Conservation (phyloP, 1,140 invertebrate genomes). For the Paraescarpia echinospica region DNA sequence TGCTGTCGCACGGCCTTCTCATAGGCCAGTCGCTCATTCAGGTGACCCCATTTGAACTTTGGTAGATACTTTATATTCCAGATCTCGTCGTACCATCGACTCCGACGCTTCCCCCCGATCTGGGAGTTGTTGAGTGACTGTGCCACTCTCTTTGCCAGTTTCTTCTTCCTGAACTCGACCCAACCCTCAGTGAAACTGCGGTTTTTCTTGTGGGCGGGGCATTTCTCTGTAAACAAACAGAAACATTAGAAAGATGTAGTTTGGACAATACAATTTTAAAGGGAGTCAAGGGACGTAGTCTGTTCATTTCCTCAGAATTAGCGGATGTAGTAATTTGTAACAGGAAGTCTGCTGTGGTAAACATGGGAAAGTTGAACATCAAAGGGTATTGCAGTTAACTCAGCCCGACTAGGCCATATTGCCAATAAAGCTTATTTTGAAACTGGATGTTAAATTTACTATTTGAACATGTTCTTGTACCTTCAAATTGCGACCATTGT, state of each 20-base stretch:
- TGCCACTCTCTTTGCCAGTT: constrained; percentile 83
- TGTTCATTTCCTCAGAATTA: too few species aligned
- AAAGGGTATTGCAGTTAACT: too few species aligned
- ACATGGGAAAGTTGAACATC: too few species aligned
- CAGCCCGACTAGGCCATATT: too few species aligned
- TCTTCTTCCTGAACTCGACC: constrained; percentile 92
- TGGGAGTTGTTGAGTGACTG: constrained; percentile 78
- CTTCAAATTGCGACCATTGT: too few species aligned
- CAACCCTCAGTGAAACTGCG: constrained; percentile 87
- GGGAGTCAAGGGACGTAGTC: too few species aligned
- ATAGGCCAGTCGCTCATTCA: constrained; percentile 87
- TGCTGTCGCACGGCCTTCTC: constrained; percentile 87
- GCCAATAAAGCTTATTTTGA: too few species aligned
- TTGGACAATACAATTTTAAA: not conserved
- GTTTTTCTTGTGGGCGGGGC: constrained; percentile 54
- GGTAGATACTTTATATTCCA: constrained; percentile 95
- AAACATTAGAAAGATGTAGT: constrained; percentile 2
- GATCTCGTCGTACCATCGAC: constrained; percentile 82
- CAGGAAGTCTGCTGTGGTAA: too few species aligned
- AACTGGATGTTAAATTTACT: too few species aligned
- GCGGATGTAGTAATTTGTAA: too few species aligned
- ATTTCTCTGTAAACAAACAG: constrained; percentile 43
- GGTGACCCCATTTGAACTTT: constrained; percentile 90
- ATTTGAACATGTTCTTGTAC: too few species aligned
- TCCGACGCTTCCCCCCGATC: constrained; percentile 84